Evolutionary conservation across 2,888 invertebrate species (phyloP).

Genomic region (Drosophila kuntzei): DNA sequence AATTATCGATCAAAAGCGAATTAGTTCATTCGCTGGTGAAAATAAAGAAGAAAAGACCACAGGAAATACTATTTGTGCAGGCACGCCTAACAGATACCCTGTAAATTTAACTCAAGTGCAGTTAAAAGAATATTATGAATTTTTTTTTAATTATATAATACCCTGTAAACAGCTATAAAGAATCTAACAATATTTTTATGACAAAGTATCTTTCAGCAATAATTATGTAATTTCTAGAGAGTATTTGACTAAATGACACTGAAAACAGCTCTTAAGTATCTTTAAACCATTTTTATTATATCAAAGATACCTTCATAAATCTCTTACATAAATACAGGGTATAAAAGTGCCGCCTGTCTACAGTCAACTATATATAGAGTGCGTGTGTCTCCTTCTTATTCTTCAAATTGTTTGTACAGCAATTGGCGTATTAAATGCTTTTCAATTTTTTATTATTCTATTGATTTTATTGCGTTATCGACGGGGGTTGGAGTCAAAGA

Average conservation of each 20-base stretch:
- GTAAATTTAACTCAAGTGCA: background rate
- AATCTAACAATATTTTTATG: too few species aligned
- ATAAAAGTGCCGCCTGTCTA: background rate
- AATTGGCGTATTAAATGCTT: constrained; percentile 67
- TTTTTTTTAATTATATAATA: too few species aligned
- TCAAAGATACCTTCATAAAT: background rate
- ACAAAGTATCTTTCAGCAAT: background rate
- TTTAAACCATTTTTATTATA: background rate
- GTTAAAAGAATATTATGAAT: background rate
- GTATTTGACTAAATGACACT: background rate
- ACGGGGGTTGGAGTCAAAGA: constrained; percentile 24
- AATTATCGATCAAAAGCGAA: constrained; percentile 61
- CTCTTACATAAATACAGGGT: constrained; percentile 1
- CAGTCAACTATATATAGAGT: background rate
- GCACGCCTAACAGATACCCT: background rate
- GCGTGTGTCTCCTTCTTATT: constrained; percentile 3
- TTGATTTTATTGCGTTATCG: constrained; percentile 67
- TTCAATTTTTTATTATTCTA: constrained; percentile 73
- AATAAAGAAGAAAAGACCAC: constrained; percentile 3
- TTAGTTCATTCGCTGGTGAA: constrained; percentile 37
- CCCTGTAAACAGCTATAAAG: too few species aligned
- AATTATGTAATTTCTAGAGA: background rate
- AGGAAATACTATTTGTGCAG: background rate
- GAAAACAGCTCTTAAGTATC: background rate
- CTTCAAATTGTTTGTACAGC: constrained; percentile 8